A percentile compares a stretch with the other conserved stretches of the same genome.
These are phyloP conservation scores for Isotomurus palustris DNA, from an alignment of 2,888 invertebrate genomes.

Conservation along the genomic window DNA sequence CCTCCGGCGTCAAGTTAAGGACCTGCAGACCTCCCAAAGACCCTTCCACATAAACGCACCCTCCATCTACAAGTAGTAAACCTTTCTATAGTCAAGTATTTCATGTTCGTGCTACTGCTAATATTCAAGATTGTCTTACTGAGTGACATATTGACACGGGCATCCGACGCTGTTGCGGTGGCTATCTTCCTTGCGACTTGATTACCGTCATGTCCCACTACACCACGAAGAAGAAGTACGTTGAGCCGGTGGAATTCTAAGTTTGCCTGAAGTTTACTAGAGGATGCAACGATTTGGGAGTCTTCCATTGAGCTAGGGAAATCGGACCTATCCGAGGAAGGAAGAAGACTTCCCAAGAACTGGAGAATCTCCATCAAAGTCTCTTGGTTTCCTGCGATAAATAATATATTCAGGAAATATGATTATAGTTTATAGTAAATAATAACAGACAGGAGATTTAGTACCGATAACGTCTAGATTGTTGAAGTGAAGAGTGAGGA, in stretches of 20 bases:
- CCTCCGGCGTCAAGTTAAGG: constrained; percentile 79
- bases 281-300: too few relatives aligned
- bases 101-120: neutral
- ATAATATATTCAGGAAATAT: neutral
- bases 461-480: constrained; percentile 88
- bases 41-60: constrained; percentile 60
- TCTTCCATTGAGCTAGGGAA: neutral
- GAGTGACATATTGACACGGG: constrained; percentile 53
- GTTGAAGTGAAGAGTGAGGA: constrained; percentile 87
- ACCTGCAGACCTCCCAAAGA: constrained; percentile 85
- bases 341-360: constrained; percentile 37
- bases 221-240: constrained; percentile 75
- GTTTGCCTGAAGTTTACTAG: constrained; percentile 67
- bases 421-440: neutral
- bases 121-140: constrained; percentile 53
- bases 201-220: constrained; percentile 64
- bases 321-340: neutral
- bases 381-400: constrained; percentile 77
- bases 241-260: constrained; percentile 92
- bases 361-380: constrained; percentile 82
- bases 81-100: neutral
- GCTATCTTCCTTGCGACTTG: constrained; percentile 81
- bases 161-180: constrained; percentile 86
- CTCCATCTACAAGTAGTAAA: too few relatives aligned
- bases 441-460: constrained; percentile 39